Evolutionary conservation across 2,797 vertebrate genomes (phyloP).

Genomic region (Sebastolobus altivelis): DNA sequence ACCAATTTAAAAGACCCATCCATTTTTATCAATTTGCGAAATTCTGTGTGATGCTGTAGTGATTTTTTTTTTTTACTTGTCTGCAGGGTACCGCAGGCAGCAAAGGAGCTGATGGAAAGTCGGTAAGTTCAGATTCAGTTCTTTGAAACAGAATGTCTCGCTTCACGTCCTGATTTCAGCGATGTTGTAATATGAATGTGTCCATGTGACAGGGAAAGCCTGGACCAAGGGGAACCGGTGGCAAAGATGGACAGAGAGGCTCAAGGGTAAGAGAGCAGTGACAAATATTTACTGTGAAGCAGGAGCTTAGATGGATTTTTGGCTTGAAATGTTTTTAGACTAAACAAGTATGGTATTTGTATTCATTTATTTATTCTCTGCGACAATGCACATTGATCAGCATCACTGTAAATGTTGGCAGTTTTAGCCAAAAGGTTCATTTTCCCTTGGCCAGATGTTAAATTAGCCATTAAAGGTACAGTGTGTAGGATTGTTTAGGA

Average conservation of each 20-base stretch:
- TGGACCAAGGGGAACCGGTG: constrained; percentile 75
- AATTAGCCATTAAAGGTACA: not conserved
- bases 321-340: not conserved
- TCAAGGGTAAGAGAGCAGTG: constrained; percentile 66
- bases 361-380: not conserved
- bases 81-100: constrained; percentile 80
- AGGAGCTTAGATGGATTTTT: not conserved
- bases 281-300: rapidly evolving
- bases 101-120: constrained; percentile 82
- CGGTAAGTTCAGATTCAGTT: constrained; percentile 70
- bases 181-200: constrained; percentile 30
- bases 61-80: constrained; percentile 30
- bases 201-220: constrained; percentile 78
- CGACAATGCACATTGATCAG: not conserved
- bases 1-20: constrained; percentile 59
- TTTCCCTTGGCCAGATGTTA: too few relatives aligned
- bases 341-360: not conserved
- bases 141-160: constrained; percentile 15
- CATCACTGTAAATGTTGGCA: not conserved
- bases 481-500: too few relatives aligned
- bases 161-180: constrained; percentile 8
- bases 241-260: constrained; percentile 83
- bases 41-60: constrained; percentile 26
- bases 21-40: constrained; percentile 60
- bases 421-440: not conserved